Evolutionary conservation across 2,797 vertebrate genomes (phyloP).

Genomic region (Manis pentadactyla): DNA sequence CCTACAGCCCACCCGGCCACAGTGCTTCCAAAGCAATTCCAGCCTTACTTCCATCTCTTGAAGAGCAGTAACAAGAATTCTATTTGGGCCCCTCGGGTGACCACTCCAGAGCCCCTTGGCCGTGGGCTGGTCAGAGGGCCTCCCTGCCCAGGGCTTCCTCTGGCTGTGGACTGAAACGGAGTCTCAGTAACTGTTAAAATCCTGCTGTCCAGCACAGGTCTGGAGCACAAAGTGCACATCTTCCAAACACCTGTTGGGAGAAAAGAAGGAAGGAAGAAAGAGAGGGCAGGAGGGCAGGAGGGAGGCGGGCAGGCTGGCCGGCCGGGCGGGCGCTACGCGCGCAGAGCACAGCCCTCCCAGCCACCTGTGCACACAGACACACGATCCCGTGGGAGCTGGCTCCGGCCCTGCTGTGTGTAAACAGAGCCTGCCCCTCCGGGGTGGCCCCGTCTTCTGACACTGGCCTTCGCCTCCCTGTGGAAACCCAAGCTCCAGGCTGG

Average conservation of each 20-base stretch:
- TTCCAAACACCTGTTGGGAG: fast-evolving
- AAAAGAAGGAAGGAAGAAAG: not conserved
- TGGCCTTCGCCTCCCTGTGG: not conserved
- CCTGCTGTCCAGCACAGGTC: fast-evolving
- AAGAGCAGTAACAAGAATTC: not conserved
- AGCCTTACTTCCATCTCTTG: not conserved
- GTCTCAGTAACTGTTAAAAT: fast-evolving
- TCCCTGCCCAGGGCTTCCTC: not conserved
- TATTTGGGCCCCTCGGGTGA: not conserved
- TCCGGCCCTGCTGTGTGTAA: not conserved
- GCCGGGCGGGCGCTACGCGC: fast-evolving
- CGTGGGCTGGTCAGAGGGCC: not conserved
- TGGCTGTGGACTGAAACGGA: not conserved
- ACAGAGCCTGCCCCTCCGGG: not conserved
- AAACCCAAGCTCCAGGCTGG: conserved; percentile 71
- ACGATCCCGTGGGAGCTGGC: conserved; percentile 2
- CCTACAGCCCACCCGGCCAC: fast-evolving
- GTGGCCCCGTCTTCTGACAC: not conserved
- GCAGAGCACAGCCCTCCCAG: not conserved
- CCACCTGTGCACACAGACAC: conserved; percentile 67
- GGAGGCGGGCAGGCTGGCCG: not conserved
- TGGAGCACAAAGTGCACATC: not conserved
- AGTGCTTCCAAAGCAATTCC: fast-evolving
- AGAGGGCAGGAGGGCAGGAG: fast-evolving
- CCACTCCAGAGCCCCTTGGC: no score